phyloP scores from a whole-genome alignment of 2,113 vertebrate genomes.

The Eclectus roratus region DNA sequence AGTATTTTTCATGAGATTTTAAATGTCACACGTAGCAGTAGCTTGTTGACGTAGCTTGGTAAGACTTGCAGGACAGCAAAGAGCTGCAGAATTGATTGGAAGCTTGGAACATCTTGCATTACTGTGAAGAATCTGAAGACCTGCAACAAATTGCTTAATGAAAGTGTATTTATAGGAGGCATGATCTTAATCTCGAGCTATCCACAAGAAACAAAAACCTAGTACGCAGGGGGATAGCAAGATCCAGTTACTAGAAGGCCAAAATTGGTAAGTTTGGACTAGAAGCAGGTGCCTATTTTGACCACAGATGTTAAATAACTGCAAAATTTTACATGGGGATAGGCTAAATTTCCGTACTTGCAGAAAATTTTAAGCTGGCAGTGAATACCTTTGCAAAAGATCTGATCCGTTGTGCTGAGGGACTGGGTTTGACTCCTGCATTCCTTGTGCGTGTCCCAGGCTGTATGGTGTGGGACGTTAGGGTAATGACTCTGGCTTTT shows the following conservation, averaged over 20 bases:
- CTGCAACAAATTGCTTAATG: not conserved
- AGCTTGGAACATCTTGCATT: not conserved
- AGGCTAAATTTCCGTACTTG: not conserved
- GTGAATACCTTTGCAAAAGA: not conserved
- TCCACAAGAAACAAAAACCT: not conserved
- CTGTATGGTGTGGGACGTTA: not conserved
- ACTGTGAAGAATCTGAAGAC: not conserved
- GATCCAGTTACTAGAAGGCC: not conserved
- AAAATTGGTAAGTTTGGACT: not conserved
- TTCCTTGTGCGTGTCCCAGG: not conserved
- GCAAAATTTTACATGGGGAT: not conserved
- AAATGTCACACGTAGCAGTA: accelerated
- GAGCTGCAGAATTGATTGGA: not conserved
- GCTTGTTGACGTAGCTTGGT: not conserved
- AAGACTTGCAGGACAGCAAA: not conserved
- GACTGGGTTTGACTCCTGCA: not conserved
- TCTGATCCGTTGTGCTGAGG: not conserved
- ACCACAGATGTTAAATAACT: not conserved
- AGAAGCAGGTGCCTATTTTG: not conserved
- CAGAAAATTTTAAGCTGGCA: not conserved
- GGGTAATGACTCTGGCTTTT: not conserved
- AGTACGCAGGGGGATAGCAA: not conserved
- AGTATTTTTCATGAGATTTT: not conserved
- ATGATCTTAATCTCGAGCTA: not conserved
- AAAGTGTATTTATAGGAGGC: not conserved